These are phyloP conservation scores for Drosophila dives DNA, from an alignment of 2,888 invertebrate genomes.

Conservation along the genomic window DNA sequence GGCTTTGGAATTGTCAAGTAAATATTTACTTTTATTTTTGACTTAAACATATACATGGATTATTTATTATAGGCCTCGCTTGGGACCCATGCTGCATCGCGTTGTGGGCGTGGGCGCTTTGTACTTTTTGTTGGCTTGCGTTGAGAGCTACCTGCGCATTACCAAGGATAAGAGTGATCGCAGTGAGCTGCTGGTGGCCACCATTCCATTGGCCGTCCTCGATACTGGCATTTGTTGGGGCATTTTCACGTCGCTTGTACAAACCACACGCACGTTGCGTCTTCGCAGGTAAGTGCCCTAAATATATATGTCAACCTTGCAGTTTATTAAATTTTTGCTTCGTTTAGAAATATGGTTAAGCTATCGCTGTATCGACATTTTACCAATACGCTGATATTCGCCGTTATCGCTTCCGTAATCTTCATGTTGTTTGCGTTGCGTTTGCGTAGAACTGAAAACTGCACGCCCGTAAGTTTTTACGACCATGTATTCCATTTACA, in stretches of 20 bases:
- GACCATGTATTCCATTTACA: not conserved
- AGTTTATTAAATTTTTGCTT: constrained; percentile 14
- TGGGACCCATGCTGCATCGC: constrained; percentile 95
- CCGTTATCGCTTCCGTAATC: constrained; percentile 94
- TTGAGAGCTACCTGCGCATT: constrained; percentile 94
- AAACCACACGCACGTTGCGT: constrained; percentile 95
- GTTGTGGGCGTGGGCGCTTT: constrained; percentile 93
- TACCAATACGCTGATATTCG: constrained; percentile 96
- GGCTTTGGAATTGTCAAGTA: constrained; percentile 98
- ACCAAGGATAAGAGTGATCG: constrained; percentile 87
- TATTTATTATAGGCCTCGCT: constrained; percentile 89
- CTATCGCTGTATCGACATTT: constrained; percentile 95
- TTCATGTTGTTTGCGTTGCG: constrained; percentile 97
- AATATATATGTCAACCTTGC: no score
- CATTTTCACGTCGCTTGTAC: constrained; percentile 94
- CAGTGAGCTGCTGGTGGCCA: constrained; percentile 89
- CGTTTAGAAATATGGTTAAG: constrained; percentile 93
- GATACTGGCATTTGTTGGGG: constrained; percentile 97
- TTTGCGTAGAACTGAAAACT: constrained; percentile 90
- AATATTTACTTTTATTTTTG: constrained; percentile 80
- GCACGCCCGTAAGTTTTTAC: constrained; percentile 88
- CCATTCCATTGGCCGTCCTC: constrained; percentile 93
- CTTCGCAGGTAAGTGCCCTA: constrained; percentile 87
- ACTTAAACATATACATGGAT: not conserved
- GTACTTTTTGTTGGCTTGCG: constrained; percentile 93